Conservation (phyloP, 2,888 invertebrate species). For the Catonia carolina region DNA sequence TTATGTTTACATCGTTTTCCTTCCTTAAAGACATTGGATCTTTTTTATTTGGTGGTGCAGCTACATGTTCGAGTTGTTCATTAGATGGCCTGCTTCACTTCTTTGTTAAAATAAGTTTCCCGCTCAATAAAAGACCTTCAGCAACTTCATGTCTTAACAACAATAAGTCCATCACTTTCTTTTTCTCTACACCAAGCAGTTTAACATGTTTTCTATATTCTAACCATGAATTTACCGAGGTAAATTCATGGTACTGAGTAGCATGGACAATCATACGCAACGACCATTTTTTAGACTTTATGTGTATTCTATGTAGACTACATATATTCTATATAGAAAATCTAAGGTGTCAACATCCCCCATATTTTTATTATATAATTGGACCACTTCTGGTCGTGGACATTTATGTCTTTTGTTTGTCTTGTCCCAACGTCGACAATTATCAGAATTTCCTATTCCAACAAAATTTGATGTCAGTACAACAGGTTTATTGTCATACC, state of each 20-base stretch:
- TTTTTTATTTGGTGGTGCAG: too few species aligned
- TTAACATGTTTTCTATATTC: slow-evolving; percentile 17
- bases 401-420: slow-evolving; percentile 14
- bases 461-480: slow-evolving; percentile 27
- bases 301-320: slow-evolving; percentile 17
- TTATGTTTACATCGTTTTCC: background rate
- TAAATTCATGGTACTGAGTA: slow-evolving; percentile 13
- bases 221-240: slow-evolving; percentile 17
- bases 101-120: background rate
- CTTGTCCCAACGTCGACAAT: slow-evolving; percentile 22
- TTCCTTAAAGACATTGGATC: background rate
- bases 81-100: slow-evolving; percentile 15
- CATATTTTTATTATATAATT: slow-evolving; percentile 23
- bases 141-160: slow-evolving; percentile 18
- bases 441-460: slow-evolving; percentile 15
- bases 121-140: slow-evolving; percentile 11
- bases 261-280: slow-evolving; percentile 22
- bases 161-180: slow-evolving; percentile 19
- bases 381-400: slow-evolving; percentile 20
- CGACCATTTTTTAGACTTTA: slow-evolving; percentile 21
- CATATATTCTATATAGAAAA: slow-evolving; percentile 19
- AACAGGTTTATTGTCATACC: too few species aligned
- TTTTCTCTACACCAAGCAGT: slow-evolving; percentile 14
- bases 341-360: slow-evolving; percentile 25
- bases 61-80: background rate